These are phyloP conservation scores for Ptychoptera contaminata DNA, from an alignment of 2,888 invertebrate genomes.

Conservation along the genomic window DNA sequence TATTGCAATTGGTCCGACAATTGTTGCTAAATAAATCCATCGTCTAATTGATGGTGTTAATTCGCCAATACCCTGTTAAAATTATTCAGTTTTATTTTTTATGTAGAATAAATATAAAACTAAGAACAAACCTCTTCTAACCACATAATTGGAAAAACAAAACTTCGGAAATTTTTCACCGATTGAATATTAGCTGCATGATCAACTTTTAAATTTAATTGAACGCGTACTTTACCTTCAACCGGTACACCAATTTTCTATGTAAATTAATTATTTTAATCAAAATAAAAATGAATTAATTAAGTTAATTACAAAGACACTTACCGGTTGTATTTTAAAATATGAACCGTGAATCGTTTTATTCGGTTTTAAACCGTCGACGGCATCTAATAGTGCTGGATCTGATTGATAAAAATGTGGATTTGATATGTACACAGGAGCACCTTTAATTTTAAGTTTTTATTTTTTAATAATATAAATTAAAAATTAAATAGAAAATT, in stretches of 20 bases:
- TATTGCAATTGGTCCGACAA: conserved; percentile 54
- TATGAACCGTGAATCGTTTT: conserved; percentile 56
- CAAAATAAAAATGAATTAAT: conserved; percentile 1
- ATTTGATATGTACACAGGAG: conserved; percentile 76
- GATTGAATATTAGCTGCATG: conserved; percentile 52
- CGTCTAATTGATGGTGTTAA: conserved; percentile 62
- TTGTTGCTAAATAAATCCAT: conserved; percentile 68
- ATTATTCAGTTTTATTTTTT: background rate
- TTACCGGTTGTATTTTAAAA: conserved; percentile 75
- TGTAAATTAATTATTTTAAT: conserved; percentile 13
- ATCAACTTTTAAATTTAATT: conserved; percentile 66
- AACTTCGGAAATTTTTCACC: conserved; percentile 61
- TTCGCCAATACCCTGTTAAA: conserved; percentile 54
- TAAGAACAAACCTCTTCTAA: conserved; percentile 52
- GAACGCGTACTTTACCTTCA: conserved; percentile 66
- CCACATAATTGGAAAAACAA: conserved; percentile 80
- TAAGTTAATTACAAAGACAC: conserved; percentile 17
- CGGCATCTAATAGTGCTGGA: conserved; percentile 43
- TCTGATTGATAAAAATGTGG: conserved; percentile 81
- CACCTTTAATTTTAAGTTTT: conserved; percentile 40
- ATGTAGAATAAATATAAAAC: background rate
- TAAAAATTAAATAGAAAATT: background rate
- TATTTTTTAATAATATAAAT: background rate
- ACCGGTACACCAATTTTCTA: conserved; percentile 75
- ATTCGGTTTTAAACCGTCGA: conserved; percentile 57